These are phyloP conservation scores for Pao palembangensis DNA, from an alignment of 2,113 vertebrate species.

Conservation along the genomic window DNA sequence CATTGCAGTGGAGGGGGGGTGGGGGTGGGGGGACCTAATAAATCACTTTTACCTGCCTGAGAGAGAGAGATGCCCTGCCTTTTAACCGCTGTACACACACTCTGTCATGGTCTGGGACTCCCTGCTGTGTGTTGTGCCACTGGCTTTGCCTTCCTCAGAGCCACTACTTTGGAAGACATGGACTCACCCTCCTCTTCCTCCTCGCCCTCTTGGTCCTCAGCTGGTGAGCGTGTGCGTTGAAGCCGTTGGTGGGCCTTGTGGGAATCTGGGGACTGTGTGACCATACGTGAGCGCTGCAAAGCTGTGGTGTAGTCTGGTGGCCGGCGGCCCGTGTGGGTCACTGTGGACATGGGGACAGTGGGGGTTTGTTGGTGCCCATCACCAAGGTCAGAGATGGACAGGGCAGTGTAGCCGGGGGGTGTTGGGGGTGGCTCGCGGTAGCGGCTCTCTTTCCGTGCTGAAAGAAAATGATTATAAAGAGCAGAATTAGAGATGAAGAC, in stretches of 20 bases:
- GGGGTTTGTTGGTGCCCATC: constrained; percentile 73
- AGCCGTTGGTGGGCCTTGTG: constrained; percentile 70
- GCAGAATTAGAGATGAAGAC: neutral
- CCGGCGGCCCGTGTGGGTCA: constrained; percentile 78
- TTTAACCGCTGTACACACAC: constrained; percentile 59
- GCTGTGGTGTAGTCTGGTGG: constrained; percentile 96
- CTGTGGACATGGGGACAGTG: constrained; percentile 22
- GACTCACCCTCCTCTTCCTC: constrained; percentile 91
- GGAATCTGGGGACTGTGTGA: constrained; percentile 85
- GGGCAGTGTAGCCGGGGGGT: constrained; percentile 92
- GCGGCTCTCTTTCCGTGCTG: constrained; percentile 91
- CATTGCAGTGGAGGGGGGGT: constrained; percentile 31
- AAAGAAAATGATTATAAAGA: neutral
- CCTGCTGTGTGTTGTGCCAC: constrained; percentile 66
- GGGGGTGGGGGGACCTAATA: constrained; percentile 39
- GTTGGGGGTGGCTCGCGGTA: constrained; percentile 95
- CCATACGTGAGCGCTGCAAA: constrained; percentile 92
- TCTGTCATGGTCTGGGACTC: constrained; percentile 71
- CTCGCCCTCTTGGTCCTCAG: constrained; percentile 58
- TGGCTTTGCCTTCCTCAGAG: constrained; percentile 74
- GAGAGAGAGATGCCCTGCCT: constrained; percentile 60
- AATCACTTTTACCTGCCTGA: constrained; percentile 75
- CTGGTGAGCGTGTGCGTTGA: constrained; percentile 57
- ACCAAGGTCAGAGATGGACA: constrained; percentile 88
- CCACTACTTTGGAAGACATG: constrained; percentile 77